These are phyloP conservation scores for Resseliella maxima DNA, from an alignment of 2,888 invertebrate genomes.

Conservation along the genomic window DNA sequence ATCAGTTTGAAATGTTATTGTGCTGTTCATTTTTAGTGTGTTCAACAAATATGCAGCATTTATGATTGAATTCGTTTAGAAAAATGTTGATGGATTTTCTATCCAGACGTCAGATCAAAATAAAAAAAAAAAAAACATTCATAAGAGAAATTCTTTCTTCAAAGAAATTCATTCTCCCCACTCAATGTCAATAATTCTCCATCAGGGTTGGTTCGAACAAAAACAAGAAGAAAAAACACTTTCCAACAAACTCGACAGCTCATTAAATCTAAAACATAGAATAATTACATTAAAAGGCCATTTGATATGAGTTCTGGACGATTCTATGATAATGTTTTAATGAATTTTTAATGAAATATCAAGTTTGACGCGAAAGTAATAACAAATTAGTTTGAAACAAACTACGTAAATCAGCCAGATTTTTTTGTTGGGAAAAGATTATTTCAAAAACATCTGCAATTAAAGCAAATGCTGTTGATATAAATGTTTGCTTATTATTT, in stretches of 20 bases:
- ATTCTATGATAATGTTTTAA: constrained; percentile 32
- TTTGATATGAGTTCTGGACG: background rate
- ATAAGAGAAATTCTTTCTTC: background rate
- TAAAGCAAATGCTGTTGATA: background rate
- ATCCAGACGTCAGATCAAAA: too few species aligned
- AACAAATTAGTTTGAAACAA: background rate
- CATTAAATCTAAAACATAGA: constrained; percentile 2
- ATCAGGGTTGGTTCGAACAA: background rate
- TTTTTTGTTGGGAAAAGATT: too few species aligned
- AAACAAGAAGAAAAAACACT: background rate
- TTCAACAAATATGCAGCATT: too few species aligned
- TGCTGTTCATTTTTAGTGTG: background rate
- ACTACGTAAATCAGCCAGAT: background rate
- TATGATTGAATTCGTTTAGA: too few species aligned
- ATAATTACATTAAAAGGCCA: constrained; percentile 25
- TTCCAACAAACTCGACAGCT: too few species aligned
- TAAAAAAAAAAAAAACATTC: background rate
- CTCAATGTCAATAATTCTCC: background rate
- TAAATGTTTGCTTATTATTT: background rate
- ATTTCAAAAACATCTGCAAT: background rate
- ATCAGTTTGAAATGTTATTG: background rate
- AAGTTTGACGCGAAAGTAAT: background rate
- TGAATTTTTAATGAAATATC: constrained; percentile 41
- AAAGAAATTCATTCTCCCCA: background rate
- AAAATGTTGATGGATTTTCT: too few species aligned